Percentiles rank a stretch among this genome's conserved stretches.
phyloP scores from a whole-genome alignment of 2,113 vertebrate species.

The Syngnathus scovelli region DNA sequence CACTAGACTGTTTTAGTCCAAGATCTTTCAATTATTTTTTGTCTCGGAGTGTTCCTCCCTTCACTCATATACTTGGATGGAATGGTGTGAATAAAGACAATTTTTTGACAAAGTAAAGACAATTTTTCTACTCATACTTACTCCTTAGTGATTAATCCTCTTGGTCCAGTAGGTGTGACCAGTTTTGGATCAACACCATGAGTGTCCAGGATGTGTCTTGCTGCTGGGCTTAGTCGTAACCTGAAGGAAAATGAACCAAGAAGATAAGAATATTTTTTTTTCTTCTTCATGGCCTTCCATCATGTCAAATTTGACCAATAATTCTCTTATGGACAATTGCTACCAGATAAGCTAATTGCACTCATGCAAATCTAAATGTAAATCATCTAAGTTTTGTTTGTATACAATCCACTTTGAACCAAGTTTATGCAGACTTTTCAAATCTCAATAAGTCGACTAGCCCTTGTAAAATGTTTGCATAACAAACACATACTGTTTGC shows the following conservation, averaged over 20 bases:
- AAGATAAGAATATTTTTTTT: neutral
- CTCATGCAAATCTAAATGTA: neutral
- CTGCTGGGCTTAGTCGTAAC: slow-evolving; percentile 88
- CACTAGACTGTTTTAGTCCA: too few species aligned
- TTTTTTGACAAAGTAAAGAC: neutral
- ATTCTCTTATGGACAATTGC: neutral
- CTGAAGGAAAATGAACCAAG: slow-evolving; percentile 55
- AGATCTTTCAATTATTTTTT: too few species aligned
- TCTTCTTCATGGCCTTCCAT: neutral
- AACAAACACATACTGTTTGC: slow-evolving; percentile 34
- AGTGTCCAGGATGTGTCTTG: slow-evolving; percentile 85
- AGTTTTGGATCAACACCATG: slow-evolving; percentile 77
- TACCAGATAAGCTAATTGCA: neutral
- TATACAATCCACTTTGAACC: neutral
- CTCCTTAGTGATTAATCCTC: slow-evolving; percentile 94
- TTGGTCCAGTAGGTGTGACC: slow-evolving; percentile 79
- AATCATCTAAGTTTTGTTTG: neutral
- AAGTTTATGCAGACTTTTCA: slow-evolving; percentile 1
- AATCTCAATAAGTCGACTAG: slow-evolving; percentile 4
- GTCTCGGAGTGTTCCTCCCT: too few species aligned
- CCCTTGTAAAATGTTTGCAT: slow-evolving; percentile 36
- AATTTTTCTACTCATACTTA: slow-evolving; percentile 61
- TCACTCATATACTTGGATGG: too few species aligned
- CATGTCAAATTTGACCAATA: neutral
- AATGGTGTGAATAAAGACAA: too few species aligned